Evolutionary conservation across 92 coral and sea anemone genomes (phyloP).

Genomic region (Porites divaricata): DNA sequence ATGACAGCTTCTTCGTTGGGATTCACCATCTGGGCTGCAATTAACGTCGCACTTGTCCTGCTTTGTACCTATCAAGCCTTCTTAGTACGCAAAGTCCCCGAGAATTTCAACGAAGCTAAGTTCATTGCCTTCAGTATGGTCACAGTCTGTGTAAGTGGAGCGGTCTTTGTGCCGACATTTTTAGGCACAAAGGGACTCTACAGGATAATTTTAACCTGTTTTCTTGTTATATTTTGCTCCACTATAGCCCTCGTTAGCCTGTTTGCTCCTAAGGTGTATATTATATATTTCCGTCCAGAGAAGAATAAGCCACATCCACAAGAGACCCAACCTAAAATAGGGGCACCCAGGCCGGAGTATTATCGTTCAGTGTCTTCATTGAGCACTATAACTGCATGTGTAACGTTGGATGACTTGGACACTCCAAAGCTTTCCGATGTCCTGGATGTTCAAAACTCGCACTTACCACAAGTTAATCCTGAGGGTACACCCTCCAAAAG

Average conservation of each 20-base stretch:
- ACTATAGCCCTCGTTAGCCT: constrained; percentile 44
- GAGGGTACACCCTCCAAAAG: too few relatives aligned
- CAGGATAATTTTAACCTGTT: constrained; percentile 60
- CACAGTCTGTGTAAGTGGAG: constrained; percentile 68
- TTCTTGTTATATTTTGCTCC: constrained; percentile 48
- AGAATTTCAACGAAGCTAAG: constrained; percentile 91
- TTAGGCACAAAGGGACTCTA: constrained; percentile 69
- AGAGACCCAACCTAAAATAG: neutral
- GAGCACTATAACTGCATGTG: neutral
- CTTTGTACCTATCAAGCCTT: constrained; percentile 93
- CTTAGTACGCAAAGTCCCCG: constrained; percentile 88
- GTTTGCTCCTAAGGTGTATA: constrained; percentile 74
- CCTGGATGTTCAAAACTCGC: too few relatives aligned
- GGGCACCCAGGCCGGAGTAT: constrained; percentile 2
- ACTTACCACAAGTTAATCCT: too few relatives aligned
- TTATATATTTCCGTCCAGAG: constrained; percentile 69
- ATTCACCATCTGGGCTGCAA: constrained; percentile 72
- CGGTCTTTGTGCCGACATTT: constrained; percentile 72
- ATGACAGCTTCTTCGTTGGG: constrained; percentile 45
- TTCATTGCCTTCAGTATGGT: constrained; percentile 93
- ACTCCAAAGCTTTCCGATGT: neutral
- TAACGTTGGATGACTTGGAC: neutral
- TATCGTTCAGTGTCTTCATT: constrained; percentile 21
- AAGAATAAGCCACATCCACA: constrained; percentile 25
- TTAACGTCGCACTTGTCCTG: constrained; percentile 72